These are phyloP conservation scores for Aphelocoma californica DNA, from an alignment of 2,797 vertebrate genomes.

Conservation along the genomic window DNA sequence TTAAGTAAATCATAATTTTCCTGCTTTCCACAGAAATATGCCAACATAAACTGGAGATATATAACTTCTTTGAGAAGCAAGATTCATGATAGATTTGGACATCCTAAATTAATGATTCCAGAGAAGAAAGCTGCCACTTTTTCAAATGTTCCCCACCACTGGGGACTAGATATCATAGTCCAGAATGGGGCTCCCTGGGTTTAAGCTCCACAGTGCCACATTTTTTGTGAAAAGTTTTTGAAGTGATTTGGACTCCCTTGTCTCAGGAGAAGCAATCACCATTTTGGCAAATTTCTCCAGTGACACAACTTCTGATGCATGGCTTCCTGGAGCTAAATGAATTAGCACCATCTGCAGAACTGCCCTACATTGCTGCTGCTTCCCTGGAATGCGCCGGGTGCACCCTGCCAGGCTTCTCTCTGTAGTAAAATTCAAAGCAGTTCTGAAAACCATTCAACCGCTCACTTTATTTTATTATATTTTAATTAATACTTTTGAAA, in stretches of 20 bases:
- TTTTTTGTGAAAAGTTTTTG: background rate
- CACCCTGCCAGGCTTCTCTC: background rate
- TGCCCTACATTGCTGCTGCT: background rate
- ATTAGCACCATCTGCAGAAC: background rate
- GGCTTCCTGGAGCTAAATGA: conserved; percentile 6
- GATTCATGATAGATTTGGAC: background rate
- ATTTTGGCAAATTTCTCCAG: background rate
- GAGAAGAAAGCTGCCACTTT: background rate
- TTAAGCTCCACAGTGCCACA: background rate
- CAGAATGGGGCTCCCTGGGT: background rate
- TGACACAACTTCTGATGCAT: background rate
- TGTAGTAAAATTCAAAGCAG: background rate
- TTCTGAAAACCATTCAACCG: background rate
- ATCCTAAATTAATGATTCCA: background rate
- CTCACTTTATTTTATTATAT: conserved; percentile 33
- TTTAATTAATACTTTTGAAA: conserved; percentile 62
- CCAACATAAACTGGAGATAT: fast-evolving
- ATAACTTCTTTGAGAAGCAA: background rate
- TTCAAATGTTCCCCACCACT: background rate
- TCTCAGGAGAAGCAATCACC: background rate
- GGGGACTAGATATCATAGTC: background rate
- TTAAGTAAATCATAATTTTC: background rate
- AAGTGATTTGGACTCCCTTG: background rate
- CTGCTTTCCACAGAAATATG: background rate
- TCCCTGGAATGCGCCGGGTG: background rate